Conservation (phyloP, 2,113 vertebrate species). For the Microtus oregoni region DNA sequence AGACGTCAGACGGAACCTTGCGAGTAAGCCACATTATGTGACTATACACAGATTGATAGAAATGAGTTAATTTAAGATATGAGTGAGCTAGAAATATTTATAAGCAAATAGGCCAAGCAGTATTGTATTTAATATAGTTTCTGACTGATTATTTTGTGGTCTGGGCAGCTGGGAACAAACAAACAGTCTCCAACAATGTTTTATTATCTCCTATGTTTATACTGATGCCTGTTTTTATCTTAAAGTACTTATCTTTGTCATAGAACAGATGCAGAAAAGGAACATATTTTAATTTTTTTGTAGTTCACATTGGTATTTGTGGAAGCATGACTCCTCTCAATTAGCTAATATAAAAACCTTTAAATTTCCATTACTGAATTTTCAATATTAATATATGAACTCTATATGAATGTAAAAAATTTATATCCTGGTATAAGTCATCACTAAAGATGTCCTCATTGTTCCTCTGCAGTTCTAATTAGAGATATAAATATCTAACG, state of each 20-base stretch:
- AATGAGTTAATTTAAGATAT: too few species aligned
- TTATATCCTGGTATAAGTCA: neutral
- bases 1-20: too few species aligned
- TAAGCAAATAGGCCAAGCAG: too few species aligned
- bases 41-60: too few species aligned
- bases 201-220: too few species aligned
- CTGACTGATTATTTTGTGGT: too few species aligned
- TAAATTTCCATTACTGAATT: neutral
- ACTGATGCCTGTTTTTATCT: neutral
- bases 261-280: neutral
- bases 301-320: neutral
- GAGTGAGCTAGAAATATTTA: too few species aligned
- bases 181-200: too few species aligned
- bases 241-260: neutral
- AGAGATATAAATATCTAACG: neutral
- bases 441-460: neutral
- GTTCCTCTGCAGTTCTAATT: neutral
- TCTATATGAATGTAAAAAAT: neutral
- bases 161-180: too few species aligned
- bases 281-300: neutral
- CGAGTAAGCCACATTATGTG: too few species aligned
- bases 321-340: neutral
- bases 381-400: neutral
- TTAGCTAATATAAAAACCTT: neutral
- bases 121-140: too few species aligned